Evolutionary conservation across 2,113 vertebrate genomes (phyloP), one percentile per base, ranked within the genome.

Genomic region (Rhea pennata): DNA sequence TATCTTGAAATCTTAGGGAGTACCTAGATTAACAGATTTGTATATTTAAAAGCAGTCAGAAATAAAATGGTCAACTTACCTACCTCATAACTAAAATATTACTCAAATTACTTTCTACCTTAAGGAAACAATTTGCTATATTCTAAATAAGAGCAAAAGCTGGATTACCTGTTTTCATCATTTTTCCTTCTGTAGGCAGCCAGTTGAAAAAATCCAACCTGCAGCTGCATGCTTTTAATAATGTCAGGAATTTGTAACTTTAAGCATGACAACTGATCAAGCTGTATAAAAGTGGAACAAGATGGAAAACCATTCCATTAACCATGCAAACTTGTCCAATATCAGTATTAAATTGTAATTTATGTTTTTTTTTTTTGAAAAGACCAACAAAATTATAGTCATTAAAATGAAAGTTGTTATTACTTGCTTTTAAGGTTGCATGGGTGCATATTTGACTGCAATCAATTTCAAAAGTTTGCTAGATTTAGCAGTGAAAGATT

Each of bases 241-340:
- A 98, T 98, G 97, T 98, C 98, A 98, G 98, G 97, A 98, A 98
- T 98, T 97, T 98, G 93, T 98, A 98, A 98, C 97, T 98, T 98
- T 98, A 98, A 98, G 95, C 97, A 97, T 98, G 98, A 98, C 98
- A 98, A 98, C 98, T 98, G 97, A 98, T 98, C 96, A 97, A 78
- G 84, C 86, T 97, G 90, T 82, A 97, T 97, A 98, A 98, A 96
- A 98, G 97, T 97, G 90, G 96, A 97, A 97, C 85, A 97, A 97
- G 90, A 92, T 96, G 94, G 96, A 98, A 98, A 98, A 95, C 85
- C 17, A 95, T 98, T 97, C 95, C 95, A 98, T 97, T 98, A 98
- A 98, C 97, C 97, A 95, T 97, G 91, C 74, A 97, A 98, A 97
- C 98, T 97, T 97, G 93, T 96, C 87, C 82, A 80, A 91, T 93